These are phyloP conservation scores for Regulus satrapa DNA, from an alignment of 2,113 vertebrate genomes.

Conservation along the genomic window DNA sequence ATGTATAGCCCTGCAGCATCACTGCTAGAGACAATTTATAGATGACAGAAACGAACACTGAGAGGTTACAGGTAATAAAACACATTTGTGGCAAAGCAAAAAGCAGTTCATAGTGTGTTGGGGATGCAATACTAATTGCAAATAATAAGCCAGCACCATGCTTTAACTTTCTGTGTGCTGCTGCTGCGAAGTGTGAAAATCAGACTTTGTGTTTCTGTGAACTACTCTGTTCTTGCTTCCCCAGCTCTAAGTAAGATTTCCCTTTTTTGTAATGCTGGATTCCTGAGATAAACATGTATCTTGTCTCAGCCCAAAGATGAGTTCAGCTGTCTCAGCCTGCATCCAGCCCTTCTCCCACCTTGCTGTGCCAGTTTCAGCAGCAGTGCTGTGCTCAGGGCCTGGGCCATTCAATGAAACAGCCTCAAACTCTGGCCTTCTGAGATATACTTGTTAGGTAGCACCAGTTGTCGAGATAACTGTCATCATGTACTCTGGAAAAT, in stretches of 20 bases:
- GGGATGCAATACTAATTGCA: neutral
- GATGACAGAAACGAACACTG: neutral
- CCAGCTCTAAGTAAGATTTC: neutral
- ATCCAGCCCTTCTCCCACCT: neutral
- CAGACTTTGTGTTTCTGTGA: neutral
- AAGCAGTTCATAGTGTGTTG: neutral
- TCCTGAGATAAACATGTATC: neutral
- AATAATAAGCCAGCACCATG: neutral
- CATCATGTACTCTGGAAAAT: neutral
- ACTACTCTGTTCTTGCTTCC: neutral
- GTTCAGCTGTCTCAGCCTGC: neutral
- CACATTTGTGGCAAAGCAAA: neutral
- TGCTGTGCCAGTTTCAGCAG: neutral
- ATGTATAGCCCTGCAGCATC: neutral
- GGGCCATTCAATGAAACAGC: neutral
- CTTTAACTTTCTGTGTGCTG: neutral
- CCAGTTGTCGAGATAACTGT: neutral
- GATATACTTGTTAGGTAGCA: neutral
- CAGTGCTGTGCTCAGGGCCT: neutral
- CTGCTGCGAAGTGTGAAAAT: neutral
- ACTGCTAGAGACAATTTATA: neutral
- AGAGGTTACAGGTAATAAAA: neutral
- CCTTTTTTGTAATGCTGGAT: neutral
- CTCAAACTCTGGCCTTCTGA: neutral
- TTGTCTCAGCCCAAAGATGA: neutral